A percentile compares a stretch with the other conserved stretches of the same genome.
Evolutionary conservation across 1,140 invertebrate species (phyloP).

Genomic region (Drosophila melanica): DNA sequence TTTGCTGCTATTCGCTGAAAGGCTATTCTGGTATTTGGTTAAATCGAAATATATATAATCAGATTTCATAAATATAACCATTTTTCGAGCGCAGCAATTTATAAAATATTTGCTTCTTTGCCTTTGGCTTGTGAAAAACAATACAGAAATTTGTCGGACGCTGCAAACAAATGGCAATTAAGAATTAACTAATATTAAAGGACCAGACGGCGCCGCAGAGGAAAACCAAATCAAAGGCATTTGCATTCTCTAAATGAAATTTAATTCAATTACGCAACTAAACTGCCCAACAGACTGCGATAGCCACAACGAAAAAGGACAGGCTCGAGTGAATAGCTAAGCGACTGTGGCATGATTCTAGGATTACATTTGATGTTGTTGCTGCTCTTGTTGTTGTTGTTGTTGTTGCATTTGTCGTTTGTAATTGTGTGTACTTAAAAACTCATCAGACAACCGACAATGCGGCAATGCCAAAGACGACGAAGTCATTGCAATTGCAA

Average conservation of each 20-base stretch:
- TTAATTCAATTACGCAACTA: constrained; percentile 76
- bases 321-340: constrained; percentile 33
- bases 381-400: constrained; percentile 19
- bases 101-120: neutral
- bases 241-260: constrained; percentile 68
- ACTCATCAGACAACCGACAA: constrained; percentile 82
- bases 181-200: constrained; percentile 22
- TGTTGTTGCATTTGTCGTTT: constrained; percentile 60
- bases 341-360: constrained; percentile 30
- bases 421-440: constrained; percentile 81
- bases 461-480: constrained; percentile 41
- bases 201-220: constrained; percentile 8
- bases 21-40: constrained; percentile 6
- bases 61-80: constrained; percentile 1
- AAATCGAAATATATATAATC: neutral
- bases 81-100: neutral
- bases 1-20: constrained; percentile 16
- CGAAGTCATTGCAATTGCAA: constrained; percentile 35
- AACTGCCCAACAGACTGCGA: constrained; percentile 68
- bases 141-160: constrained; percentile 16
- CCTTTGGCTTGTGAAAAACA: constrained; percentile 9
- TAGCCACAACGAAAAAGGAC: constrained; percentile 54
- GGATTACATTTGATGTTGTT: constrained; percentile 19
- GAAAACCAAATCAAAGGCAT: constrained; percentile 56
- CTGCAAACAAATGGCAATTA: constrained; percentile 65